These are phyloP conservation scores for Centrocercus urophasianus DNA, from an alignment of 2,113 vertebrate genomes.

Conservation along the genomic window DNA sequence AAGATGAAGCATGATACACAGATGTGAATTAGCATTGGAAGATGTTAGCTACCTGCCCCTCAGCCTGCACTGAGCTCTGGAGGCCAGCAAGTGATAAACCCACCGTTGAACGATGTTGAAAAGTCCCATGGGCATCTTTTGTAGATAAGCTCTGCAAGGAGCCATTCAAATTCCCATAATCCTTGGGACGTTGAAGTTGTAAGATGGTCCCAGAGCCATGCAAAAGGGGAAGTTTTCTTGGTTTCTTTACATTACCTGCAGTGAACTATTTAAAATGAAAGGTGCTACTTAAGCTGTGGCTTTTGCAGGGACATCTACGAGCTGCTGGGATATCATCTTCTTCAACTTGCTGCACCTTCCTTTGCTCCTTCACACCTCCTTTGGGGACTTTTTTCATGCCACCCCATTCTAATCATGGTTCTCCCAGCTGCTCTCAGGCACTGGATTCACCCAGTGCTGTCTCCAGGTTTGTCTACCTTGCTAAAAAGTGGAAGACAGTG, in stretches of 20 bases:
- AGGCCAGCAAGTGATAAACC: neutral
- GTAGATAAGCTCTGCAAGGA: neutral
- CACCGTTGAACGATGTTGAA: neutral
- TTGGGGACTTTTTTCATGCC: neutral
- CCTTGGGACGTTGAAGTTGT: neutral
- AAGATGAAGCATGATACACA: neutral
- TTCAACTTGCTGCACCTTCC: neutral
- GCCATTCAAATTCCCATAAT: neutral
- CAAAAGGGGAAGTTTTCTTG: neutral
- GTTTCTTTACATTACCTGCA: neutral
- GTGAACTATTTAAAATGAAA: neutral
- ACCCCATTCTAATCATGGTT: neutral
- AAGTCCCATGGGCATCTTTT: neutral
- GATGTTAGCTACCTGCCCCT: neutral
- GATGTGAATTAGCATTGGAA: neutral
- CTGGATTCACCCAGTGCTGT: neutral
- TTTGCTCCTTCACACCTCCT: neutral
- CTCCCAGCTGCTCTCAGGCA: neutral
- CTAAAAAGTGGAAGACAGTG: neutral
- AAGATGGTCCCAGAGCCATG: neutral
- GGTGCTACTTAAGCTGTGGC: neutral
- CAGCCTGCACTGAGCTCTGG: neutral
- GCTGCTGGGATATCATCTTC: neutral
- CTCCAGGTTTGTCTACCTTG: neutral
- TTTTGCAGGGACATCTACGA: neutral